Base-by-base conservation (phyloP, 2,113 vertebrate species). In the Gymnarchus niloticus region DNA sequence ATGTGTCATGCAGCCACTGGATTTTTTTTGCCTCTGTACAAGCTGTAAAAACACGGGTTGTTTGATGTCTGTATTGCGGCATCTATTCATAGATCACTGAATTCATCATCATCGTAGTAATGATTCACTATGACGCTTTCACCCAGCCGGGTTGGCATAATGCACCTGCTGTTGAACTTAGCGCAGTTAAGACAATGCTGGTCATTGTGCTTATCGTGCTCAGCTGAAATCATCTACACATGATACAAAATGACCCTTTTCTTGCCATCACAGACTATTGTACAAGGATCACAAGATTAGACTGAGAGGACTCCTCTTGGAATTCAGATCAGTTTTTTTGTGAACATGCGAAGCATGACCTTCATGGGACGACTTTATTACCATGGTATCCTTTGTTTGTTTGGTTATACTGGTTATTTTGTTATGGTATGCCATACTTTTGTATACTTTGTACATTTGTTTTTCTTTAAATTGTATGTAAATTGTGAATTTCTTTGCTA, bases 221-320 rank as follows among this genome's bases (percentile, higher is more conserved):
- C 48, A 69, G 65, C 83, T 84, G 83, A 69, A 52, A 84, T 73
- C 8, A 84, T 84, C 6, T 33, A 85, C 69, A 76, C 69, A 44
- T 85, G 37, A 85, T 85, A 52, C 28, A 78, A 76, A 76, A 51
- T 52, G 49, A 77, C 51, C 69, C 81, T 83, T 56, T 54, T 49
- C 28, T 80, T 57, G 69, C 41, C 2, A 14, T 80, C 73, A 57
- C 33, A 33, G 52, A 37, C 54, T 41, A 48, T 78, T 56, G 65
- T 54, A 52, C 48, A 44, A 37, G 28, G 52, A 78, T 85, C 51
- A 76, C 51, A 46, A 52, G 52, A 48, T 48, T 25, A 78, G 10
- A 73, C 54, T 25, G 37, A 76, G 48, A 37, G n/a, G 52, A 28
- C 21, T 76, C 65, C 23, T 77, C 54, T 85, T 77, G 41, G 28